Evolutionary conservation across 2,888 invertebrate species (phyloP).

Genomic region (Aporophyla nigra): DNA sequence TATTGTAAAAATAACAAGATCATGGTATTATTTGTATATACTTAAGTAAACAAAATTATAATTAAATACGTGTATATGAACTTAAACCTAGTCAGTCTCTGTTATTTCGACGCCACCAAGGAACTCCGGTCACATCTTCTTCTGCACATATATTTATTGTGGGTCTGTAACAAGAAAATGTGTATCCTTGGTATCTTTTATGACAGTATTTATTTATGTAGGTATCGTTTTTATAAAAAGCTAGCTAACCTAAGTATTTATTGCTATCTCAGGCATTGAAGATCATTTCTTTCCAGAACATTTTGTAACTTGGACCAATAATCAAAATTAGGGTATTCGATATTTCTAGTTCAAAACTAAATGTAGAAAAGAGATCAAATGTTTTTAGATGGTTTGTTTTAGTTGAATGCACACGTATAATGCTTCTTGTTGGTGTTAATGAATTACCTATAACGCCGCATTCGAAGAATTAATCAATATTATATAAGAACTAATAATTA

Average conservation of each 20-base stretch:
- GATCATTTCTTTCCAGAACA: background rate
- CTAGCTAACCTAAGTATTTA: too few species aligned
- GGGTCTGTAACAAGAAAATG: conserved; percentile 74
- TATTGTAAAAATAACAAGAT: conserved; percentile 75
- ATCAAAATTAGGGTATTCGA: too few species aligned
- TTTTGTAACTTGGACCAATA: background rate
- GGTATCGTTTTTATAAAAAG: background rate
- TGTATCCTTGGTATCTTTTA: background rate
- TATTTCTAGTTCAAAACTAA: background rate
- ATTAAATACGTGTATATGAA: conserved; percentile 66
- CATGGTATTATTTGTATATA: conserved; percentile 66
- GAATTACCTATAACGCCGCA: background rate
- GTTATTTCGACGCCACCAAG: conserved; percentile 88
- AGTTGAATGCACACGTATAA: background rate
- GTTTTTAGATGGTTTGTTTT: background rate
- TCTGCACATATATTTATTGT: conserved; percentile 80
- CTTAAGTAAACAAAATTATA: conserved; percentile 66
- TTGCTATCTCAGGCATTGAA: background rate
- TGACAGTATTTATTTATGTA: background rate
- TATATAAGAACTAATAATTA: conserved; percentile 18
- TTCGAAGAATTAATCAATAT: conserved; percentile 11
- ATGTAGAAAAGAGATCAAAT: background rate
- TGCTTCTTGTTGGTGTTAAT: background rate
- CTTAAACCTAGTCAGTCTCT: conserved; percentile 88
- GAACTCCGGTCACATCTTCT: conserved; percentile 87